phyloP scores from a whole-genome alignment of 2,797 vertebrate genomes.

The Phrynocephalus vlangalii region DNA sequence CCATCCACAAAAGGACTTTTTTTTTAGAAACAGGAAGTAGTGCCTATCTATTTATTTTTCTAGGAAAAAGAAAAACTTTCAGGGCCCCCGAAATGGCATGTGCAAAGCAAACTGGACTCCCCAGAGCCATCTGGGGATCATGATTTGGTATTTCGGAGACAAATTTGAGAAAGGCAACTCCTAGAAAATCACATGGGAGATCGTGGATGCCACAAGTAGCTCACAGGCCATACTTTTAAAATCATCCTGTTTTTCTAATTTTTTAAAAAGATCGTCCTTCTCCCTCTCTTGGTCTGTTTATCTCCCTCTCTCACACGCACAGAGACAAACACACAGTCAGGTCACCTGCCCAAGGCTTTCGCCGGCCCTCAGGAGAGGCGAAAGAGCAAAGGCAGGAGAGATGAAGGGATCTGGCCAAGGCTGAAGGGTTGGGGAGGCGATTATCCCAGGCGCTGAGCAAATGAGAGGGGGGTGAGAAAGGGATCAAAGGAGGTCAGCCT shows the following conservation, averaged over 20 bases:
- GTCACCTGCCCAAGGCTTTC: neutral
- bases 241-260: too few species aligned
- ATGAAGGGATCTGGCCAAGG: neutral
- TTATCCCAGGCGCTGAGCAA: neutral
- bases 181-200: too few species aligned
- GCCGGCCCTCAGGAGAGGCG: neutral
- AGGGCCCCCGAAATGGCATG: too few species aligned
- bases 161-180: too few species aligned
- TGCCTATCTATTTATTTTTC: neutral
- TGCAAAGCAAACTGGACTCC: too few species aligned
- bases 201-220: too few species aligned
- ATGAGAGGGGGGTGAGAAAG: neutral
- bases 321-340: neutral
- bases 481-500: neutral
- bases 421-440: fast-evolving
- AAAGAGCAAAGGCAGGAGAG: neutral
- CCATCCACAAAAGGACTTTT: too few species aligned
- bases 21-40: too few species aligned
- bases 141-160: too few species aligned
- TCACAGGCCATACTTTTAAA: too few species aligned
- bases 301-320: neutral
- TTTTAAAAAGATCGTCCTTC: neutral
- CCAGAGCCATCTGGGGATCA: too few species aligned
- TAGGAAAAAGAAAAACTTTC: too few species aligned
- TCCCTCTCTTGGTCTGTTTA: neutral